Base-by-base conservation (phyloP, 2,888 invertebrate species). In the Drosophila pseudotakahashii region DNA sequence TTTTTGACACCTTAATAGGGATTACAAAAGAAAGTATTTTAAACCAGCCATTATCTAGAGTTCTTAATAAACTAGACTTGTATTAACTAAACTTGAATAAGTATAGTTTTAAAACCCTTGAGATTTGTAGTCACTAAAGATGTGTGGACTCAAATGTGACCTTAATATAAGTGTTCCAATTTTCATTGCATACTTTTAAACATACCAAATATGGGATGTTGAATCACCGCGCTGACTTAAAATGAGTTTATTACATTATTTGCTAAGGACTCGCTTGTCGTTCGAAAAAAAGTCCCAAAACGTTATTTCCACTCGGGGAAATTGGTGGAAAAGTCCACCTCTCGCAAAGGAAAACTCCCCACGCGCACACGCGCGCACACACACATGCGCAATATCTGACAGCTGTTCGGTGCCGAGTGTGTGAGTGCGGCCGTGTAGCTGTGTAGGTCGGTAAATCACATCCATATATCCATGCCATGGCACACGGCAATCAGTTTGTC, bases 401-500 rank as follows among this genome's bases (percentile, higher is more conserved):
- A 66, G 66, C 67, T 68, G 67, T 68, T 67, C 41, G 39, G 41
- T 16, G 30, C 1, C 34, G 16, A 23, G 39, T 54, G 34, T 55
- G 52, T 45, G 57, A 36, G 55, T 68, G 32, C 48, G 48, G 1
- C 10, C 19, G 16, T 30, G 36, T 10, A n/a, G 47, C 47, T 68
- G 75, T 75, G 78, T 73, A 68, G 73, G 83, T 81, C 83, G 81
- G 87, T 88, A 90, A 90, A 90, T 90, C 89, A 89, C 89, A 89
- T 79, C 88, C 88, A 74, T 77, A 19, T 72, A 47, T 47, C 47
- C 47, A n/a, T 47, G 47, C 87, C 84, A 83, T 71, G 75, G 86
- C 81, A 81, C 83, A 88, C 81, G 81, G 80, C 77, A 88, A 81
- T 91, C 89, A 92, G 91, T 92, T 91, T 89, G 89, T 90, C 83